Evolutionary conservation across 2,888 invertebrate species (phyloP).

Genomic region (Protonemura montana): DNA sequence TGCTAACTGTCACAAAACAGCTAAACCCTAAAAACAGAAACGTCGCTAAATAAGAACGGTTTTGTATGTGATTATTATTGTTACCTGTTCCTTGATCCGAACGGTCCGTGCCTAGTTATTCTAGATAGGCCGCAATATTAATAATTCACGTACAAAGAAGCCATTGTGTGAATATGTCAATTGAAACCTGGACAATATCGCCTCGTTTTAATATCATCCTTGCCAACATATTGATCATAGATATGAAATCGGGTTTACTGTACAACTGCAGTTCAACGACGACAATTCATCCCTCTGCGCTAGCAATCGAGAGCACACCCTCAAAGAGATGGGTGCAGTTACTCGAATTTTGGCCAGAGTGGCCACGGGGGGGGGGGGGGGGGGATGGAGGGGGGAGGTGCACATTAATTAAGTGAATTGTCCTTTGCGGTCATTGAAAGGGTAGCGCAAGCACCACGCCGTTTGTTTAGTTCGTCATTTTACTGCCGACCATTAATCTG

Average conservation of each 20-base stretch:
- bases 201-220: neutral
- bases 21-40: too few relatives aligned
- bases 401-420: constrained; percentile 36
- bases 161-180: neutral
- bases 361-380: neutral
- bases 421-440: constrained; percentile 29
- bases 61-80: too few relatives aligned
- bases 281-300: neutral
- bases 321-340: constrained; percentile 13
- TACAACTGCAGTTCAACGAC: neutral
- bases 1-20: too few relatives aligned
- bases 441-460: neutral
- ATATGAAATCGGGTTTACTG: neutral
- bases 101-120: neutral
- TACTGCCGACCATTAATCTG: constrained; percentile 26
- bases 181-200: neutral
- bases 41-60: too few relatives aligned
- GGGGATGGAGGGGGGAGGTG: neutral
- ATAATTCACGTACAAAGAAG: neutral
- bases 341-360: neutral
- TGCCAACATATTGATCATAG: neutral
- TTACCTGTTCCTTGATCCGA: neutral
- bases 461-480: constrained; percentile 32
- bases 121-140: neutral
- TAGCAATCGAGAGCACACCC: neutral